These are phyloP conservation scores for Carassius auratus DNA, from an alignment of 2,113 vertebrate species.

Conservation along the genomic window DNA sequence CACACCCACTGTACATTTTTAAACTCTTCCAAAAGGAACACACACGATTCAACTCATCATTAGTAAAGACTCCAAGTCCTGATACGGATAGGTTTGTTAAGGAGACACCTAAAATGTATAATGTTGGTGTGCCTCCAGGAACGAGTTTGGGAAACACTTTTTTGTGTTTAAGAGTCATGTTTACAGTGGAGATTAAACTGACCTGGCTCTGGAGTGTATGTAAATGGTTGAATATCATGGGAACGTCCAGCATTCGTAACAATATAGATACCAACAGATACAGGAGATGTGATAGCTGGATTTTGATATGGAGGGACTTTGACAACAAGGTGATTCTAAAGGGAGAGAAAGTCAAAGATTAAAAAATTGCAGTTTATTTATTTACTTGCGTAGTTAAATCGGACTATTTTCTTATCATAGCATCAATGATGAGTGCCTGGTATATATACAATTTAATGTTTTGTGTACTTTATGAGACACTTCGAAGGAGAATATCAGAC, in stretches of 20 bases:
- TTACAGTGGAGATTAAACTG: constrained; percentile 55
- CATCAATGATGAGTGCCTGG: background rate
- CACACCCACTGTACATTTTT: background rate
- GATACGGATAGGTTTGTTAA: background rate
- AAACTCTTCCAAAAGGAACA: background rate
- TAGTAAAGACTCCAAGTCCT: background rate
- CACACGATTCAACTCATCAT: background rate
- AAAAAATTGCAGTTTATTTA: background rate
- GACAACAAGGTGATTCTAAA: constrained; percentile 96
- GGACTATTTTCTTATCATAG: background rate
- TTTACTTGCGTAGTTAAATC: background rate
- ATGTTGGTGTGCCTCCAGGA: background rate
- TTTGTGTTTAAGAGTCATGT: background rate
- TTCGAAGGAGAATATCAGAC: background rate
- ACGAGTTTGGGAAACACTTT: background rate
- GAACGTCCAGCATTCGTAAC: constrained; percentile 95
- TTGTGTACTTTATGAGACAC: background rate
- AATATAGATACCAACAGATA: constrained; percentile 93
- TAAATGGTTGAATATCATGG: constrained; percentile 93
- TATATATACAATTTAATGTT: background rate
- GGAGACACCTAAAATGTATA: background rate
- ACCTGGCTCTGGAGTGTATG: constrained; percentile 95
- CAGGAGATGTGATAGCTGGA: constrained; percentile 84
- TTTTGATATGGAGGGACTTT: constrained; percentile 95
- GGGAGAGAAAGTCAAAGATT: constrained; percentile 19